These are phyloP conservation scores for Heliocidaris erythrogramma DNA, from an alignment of 35 echinoderm and acorn worm species.

Conservation along the genomic window DNA sequence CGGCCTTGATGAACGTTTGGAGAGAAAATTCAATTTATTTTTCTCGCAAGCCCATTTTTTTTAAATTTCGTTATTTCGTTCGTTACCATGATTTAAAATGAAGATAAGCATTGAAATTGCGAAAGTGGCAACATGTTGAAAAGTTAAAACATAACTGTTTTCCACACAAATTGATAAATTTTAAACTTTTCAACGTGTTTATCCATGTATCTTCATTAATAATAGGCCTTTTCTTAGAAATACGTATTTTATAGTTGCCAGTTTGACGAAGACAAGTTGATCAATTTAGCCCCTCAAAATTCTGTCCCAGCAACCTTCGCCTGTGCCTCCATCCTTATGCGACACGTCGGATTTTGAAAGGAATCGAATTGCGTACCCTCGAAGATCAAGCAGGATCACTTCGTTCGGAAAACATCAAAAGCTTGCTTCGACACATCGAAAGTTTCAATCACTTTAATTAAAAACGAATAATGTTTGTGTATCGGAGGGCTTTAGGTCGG, in stretches of 20 bases:
- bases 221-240: not conserved
- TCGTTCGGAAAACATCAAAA: not conserved
- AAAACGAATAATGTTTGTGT: conserved; percentile 8
- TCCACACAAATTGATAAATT: no score
- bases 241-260: not conserved
- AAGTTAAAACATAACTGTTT: no score
- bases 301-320: not conserved
- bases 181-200: no score
- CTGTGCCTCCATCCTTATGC: not conserved
- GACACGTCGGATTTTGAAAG: not conserved
- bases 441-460: conserved; percentile 42
- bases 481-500: not conserved
- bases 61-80: no score
- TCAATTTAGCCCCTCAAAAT: not conserved
- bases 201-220: not conserved
- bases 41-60: not conserved
- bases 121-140: no score
- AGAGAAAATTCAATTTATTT: not conserved
- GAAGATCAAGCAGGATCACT: conserved; percentile 6
- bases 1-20: not conserved
- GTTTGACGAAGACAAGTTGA: not conserved
- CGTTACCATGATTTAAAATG: no score
- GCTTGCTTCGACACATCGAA: conserved; percentile 17
- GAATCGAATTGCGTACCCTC: not conserved
- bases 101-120: no score